Evolutionary conservation across 2,797 vertebrate genomes (phyloP).

Genomic region (Calcarius lapponicus): DNA sequence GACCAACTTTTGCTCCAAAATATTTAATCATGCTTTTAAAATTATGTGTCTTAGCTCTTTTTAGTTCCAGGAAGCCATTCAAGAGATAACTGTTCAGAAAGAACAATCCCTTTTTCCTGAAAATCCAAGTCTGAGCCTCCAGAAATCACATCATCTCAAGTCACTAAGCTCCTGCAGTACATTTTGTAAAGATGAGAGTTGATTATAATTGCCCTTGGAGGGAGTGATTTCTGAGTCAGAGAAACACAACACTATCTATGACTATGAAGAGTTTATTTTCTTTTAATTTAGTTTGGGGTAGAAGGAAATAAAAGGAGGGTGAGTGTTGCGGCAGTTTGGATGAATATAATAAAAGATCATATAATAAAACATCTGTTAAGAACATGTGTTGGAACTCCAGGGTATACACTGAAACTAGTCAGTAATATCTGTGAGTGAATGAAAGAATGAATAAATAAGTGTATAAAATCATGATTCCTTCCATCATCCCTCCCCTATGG

Average conservation of each 20-base stretch:
- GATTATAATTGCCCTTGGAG: slow-evolving; percentile 34
- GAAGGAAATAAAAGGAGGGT: slow-evolving; percentile 21
- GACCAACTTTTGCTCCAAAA: not conserved
- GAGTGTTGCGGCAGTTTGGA: slow-evolving; percentile 63
- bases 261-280: slow-evolving; percentile 52
- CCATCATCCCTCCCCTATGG: not conserved
- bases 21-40: not conserved
- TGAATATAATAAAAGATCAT: slow-evolving; percentile 70
- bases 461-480: slow-evolving; percentile 35
- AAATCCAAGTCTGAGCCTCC: not conserved
- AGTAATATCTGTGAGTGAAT: slow-evolving; percentile 65
- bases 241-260: not conserved
- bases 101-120: not conserved
- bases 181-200: slow-evolving; percentile 30
- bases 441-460: slow-evolving; percentile 68
- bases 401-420: slow-evolving; percentile 68
- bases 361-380: slow-evolving; percentile 77
- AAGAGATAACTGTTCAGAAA: not conserved
- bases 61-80: not conserved
- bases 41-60: not conserved
- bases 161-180: not conserved
- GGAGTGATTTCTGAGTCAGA: slow-evolving; percentile 38
- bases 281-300: slow-evolving; percentile 68
- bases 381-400: slow-evolving; percentile 73
- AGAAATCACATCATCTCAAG: not conserved